Percentiles rank a stretch among this genome's conserved stretches.
These are phyloP conservation scores for Abramis brama DNA, from an alignment of 2,113 vertebrate genomes.

Conservation along the genomic window DNA sequence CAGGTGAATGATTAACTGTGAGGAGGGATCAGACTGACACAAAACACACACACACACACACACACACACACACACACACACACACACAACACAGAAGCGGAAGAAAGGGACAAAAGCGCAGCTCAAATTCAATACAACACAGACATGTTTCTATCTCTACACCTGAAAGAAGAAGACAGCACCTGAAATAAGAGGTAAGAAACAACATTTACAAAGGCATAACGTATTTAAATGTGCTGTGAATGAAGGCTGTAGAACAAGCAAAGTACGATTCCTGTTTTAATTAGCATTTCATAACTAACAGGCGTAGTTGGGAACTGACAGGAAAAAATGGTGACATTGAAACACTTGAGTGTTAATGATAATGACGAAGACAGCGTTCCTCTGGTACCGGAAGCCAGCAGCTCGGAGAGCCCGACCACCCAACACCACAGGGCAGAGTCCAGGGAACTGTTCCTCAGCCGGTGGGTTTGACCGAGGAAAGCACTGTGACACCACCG, in stretches of 20 bases:
- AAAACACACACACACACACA: constrained; percentile 4
- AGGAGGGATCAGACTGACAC: constrained; percentile 58
- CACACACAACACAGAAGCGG: not conserved
- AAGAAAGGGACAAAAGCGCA: not conserved
- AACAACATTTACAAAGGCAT: not conserved
- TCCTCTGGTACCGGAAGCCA: constrained; percentile 59
- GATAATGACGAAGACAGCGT: constrained; percentile 55
- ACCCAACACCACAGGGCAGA: constrained; percentile 43
- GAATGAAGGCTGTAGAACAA: not conserved
- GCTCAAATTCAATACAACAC: not conserved
- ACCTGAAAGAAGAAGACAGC: not conserved
- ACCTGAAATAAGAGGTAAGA: constrained; percentile 43
- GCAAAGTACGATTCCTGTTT: not conserved
- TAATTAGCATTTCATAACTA: not conserved
- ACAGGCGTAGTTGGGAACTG: not conserved
- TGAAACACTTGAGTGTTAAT: constrained; percentile 64
- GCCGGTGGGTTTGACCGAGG: constrained; percentile 64
- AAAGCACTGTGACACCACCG: not conserved
- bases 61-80: not conserved
- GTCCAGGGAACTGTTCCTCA: constrained; percentile 64
- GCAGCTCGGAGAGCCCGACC: not conserved
- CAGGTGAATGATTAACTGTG: constrained; percentile 73
- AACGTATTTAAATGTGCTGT: not conserved
- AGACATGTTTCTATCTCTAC: not conserved
- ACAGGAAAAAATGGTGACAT: constrained; percentile 62